phyloP scores from a whole-genome alignment of 2,888 invertebrate species.

The Morpho achilles region DNA sequence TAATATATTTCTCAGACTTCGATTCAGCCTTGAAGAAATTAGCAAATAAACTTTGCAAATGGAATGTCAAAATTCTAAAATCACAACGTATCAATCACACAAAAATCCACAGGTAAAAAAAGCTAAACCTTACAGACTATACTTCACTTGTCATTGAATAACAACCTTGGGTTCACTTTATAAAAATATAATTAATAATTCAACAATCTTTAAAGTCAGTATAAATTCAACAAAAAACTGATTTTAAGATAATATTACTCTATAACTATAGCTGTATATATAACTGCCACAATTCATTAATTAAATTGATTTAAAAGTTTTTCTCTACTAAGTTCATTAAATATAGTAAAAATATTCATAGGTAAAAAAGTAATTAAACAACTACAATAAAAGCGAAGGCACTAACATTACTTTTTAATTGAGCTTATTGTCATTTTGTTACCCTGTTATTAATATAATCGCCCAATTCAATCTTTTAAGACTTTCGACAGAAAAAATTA shows the following conservation, averaged over 20 bases:
- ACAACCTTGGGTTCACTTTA: constrained; percentile 45
- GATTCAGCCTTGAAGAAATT: constrained; percentile 57
- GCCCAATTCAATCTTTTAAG: constrained; percentile 8
- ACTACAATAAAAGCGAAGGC: constrained; percentile 39
- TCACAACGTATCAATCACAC: constrained; percentile 56
- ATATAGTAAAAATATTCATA: constrained; percentile 4
- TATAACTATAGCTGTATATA: constrained; percentile 30
- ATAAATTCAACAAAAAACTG: constrained; percentile 48
- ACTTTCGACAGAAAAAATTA: not conserved
- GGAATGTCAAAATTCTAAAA: constrained; percentile 65
- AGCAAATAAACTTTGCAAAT: constrained; percentile 51
- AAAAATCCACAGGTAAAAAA: constrained; percentile 21
- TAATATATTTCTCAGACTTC: constrained; percentile 49
- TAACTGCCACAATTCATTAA: constrained; percentile 29
- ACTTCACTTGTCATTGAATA: constrained; percentile 38
- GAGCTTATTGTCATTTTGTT: constrained; percentile 60
- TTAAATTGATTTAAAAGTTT: constrained; percentile 7
- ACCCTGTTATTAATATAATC: constrained; percentile 48
- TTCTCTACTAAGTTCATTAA: constrained; percentile 7
- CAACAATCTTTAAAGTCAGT: constrained; percentile 65
- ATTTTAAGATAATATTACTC: constrained; percentile 30
- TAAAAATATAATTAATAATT: constrained; percentile 42
- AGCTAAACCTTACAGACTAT: constrained; percentile 27
- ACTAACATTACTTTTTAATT: constrained; percentile 37
- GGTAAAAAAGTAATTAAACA: not conserved